Percentiles rank a stretch among this genome's conserved stretches.
Evolutionary conservation across 2,888 invertebrate species (phyloP).

Genomic region (Melanophora roralis): DNA sequence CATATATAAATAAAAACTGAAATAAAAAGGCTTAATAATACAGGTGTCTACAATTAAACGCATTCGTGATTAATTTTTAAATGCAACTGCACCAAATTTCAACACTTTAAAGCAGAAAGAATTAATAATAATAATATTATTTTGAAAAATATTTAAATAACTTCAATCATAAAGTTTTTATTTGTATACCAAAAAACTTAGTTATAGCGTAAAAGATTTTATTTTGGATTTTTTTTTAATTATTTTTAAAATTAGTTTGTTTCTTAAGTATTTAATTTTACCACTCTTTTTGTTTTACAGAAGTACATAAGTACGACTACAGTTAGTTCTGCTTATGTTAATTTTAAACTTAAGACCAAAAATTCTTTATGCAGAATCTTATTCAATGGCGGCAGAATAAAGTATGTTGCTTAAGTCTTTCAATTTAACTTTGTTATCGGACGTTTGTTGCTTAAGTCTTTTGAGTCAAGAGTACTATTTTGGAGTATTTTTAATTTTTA

Average conservation of each 20-base stretch:
- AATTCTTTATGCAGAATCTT: conserved; percentile 8
- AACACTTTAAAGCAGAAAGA: not conserved
- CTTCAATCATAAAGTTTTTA: not conserved
- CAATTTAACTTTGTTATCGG: not conserved
- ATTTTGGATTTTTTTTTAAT: too few relatives aligned
- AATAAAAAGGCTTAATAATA: conserved; percentile 25
- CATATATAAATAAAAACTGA: not conserved
- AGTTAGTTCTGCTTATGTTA: too few relatives aligned
- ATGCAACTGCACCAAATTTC: not conserved
- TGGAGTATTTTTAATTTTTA: too few relatives aligned
- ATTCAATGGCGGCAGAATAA: not conserved
- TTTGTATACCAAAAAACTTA: conserved; percentile 3
- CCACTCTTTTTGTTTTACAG: too few relatives aligned
- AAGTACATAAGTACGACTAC: too few relatives aligned
- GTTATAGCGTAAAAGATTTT: too few relatives aligned
- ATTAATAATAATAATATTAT: conserved; percentile 8
- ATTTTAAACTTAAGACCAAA: too few relatives aligned
- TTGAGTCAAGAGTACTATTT: too few relatives aligned
- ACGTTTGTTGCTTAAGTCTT: conserved; percentile 44
- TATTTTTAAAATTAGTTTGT: too few relatives aligned
- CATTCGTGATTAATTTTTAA: conserved; percentile 27
- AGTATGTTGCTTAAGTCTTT: conserved; percentile 25
- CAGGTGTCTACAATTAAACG: conserved; percentile 48
- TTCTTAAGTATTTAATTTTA: too few relatives aligned
- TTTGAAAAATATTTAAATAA: not conserved